Evolutionary conservation across 2,113 vertebrate genomes (phyloP).

Genomic region (Thermophis baileyi): DNA sequence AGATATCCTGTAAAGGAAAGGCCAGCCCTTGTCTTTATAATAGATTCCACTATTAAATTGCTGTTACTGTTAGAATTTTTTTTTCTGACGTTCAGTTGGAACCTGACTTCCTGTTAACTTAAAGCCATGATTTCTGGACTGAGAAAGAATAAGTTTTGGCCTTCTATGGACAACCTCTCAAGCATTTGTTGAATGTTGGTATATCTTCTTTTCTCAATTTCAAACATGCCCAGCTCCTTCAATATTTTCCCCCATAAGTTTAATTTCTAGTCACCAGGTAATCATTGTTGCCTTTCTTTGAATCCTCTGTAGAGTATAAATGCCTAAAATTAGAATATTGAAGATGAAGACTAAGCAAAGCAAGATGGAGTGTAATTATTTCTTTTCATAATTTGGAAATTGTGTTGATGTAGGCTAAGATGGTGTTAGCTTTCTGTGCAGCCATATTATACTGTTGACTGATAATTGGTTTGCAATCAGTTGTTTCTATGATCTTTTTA

Average conservation of each 20-base stretch:
- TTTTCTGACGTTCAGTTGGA: neutral
- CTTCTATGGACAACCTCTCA: neutral
- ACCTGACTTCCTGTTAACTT: neutral
- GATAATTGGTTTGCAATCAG: neutral
- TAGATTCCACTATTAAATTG: neutral
- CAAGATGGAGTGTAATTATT: neutral
- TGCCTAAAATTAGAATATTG: neutral
- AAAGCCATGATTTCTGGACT: neutral
- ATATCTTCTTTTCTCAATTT: neutral
- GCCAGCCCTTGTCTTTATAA: neutral
- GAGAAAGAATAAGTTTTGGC: neutral
- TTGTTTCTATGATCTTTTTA: neutral
- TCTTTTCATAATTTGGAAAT: neutral
- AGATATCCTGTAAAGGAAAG: neutral
- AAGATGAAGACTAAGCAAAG: neutral
- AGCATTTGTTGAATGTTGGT: neutral
- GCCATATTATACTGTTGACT: neutral
- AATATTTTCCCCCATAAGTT: neutral
- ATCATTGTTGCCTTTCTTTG: neutral
- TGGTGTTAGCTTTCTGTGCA: neutral
- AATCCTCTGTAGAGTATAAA: neutral
- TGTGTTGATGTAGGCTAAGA: neutral
- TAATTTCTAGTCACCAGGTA: neutral
- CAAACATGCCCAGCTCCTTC: neutral
- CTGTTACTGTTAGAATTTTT: neutral